Evolutionary conservation across 2,797 vertebrate genomes (phyloP), one percentile per base, ranked within the genome.

Genomic region (Neomorphus geoffroyi): DNA sequence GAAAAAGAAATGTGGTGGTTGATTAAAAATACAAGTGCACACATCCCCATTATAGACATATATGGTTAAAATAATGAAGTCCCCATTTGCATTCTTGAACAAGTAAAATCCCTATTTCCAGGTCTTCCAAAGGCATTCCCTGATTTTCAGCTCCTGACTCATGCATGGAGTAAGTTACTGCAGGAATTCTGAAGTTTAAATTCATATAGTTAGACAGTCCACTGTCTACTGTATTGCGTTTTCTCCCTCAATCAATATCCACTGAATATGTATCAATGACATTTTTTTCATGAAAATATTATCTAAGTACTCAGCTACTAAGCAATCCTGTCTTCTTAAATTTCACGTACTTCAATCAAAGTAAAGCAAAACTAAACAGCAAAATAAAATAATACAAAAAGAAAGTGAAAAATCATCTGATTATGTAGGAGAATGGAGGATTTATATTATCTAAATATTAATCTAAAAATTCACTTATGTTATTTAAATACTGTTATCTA

Each of bases 261-360:
- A 65, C 8, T 64, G 53, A 71, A 15, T 35, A 71, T 46, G 4
- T 37, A 83, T 37, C 30, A 71, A 57, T 16, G 16, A 10, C 10
- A 62, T 65, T 83, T 89, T 87, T 79, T 50, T 86, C 7, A 10
- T 10, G 12, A 86, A 93, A 79, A 60, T 67, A 83, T n/a, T 71
- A 87, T 19, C 50, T 72, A 86, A 70, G 22, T 10, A 46, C 61
- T 74, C 61, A 92, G 57, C 18, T 64, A 41, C 39, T 70, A 85
- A 64, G 48, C 15, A 79, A 21, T 33, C 27, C 27, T 60, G 32
- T 28, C 39, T 81, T 57, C 13, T 46, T 80, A 90, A 61, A 74
- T 58, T 74, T 80, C 26, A 81, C 27, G 1, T 58, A 54, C 26
- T 19, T 93, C 81, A 80, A 43, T n/a, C 27, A 88, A 81, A 80